Evolutionary conservation across 2,888 invertebrate species (phyloP).

Genomic region (Danaus chrysippus): DNA sequence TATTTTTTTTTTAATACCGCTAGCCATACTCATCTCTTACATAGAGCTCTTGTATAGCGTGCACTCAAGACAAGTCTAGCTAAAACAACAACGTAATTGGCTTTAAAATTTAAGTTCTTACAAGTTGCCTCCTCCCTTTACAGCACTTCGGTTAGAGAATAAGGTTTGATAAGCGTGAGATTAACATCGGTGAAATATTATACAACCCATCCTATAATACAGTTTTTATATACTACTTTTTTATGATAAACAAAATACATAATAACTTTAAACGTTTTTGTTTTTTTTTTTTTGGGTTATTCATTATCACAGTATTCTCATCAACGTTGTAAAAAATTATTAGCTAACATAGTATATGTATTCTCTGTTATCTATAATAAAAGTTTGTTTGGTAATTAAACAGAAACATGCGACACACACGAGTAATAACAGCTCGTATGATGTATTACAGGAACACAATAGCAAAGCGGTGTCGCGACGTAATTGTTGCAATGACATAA

Average conservation of each 20-base stretch:
- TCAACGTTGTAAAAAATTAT: too few species aligned
- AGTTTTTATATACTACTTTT: not conserved
- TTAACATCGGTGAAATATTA: slow-evolving; percentile 22
- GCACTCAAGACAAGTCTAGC: slow-evolving; percentile 35
- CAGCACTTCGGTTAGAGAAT: slow-evolving; percentile 37
- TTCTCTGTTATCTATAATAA: too few species aligned
- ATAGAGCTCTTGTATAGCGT: slow-evolving; percentile 23
- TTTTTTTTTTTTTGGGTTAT: too few species aligned
- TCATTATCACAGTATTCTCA: too few species aligned
- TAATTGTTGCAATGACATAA: slow-evolving; percentile 31
- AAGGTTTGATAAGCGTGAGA: slow-evolving; percentile 37
- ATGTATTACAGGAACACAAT: slow-evolving; percentile 11
- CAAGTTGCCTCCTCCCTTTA: slow-evolving; percentile 57
- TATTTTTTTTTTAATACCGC: slow-evolving; percentile 1
- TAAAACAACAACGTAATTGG: slow-evolving; percentile 75
- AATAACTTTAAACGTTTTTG: too few species aligned
- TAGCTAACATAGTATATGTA: too few species aligned
- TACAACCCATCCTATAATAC: not conserved
- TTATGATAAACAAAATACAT: not conserved
- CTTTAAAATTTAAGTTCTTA: slow-evolving; percentile 70
- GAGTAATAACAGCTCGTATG: slow-evolving; percentile 1
- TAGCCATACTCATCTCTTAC: slow-evolving; percentile 10
- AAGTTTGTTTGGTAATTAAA: too few species aligned
- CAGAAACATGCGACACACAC: not conserved
- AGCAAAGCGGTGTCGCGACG: slow-evolving; percentile 10